phyloP scores from a whole-genome alignment of 2,888 invertebrate genomes.

The Aporophyla lueneburgensis region DNA sequence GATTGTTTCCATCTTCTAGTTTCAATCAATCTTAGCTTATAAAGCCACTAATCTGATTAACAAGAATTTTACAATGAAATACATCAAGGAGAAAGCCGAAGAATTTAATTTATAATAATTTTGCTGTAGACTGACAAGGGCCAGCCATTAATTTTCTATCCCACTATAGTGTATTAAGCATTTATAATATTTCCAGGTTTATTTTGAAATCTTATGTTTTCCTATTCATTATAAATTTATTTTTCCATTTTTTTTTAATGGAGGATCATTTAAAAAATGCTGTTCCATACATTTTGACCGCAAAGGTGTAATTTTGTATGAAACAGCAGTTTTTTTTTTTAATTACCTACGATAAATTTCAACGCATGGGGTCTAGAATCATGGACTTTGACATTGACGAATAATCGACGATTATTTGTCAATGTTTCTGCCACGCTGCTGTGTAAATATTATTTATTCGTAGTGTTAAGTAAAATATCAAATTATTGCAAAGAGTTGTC shows the following conservation, averaged over 20 bases:
- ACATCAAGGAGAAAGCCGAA: conserved; percentile 23
- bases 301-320: too few species aligned
- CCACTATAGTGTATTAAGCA: background rate
- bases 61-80: conserved; percentile 31
- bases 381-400: too few species aligned
- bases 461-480: background rate
- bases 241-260: too few species aligned
- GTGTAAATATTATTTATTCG: background rate
- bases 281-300: too few species aligned
- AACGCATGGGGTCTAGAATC: too few species aligned
- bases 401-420: too few species aligned
- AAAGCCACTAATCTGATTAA: conserved; percentile 47
- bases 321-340: too few species aligned
- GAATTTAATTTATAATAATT: conserved; percentile 36
- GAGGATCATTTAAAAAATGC: too few species aligned
- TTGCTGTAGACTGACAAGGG: background rate
- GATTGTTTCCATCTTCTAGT: conserved; percentile 47
- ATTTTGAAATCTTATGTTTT: background rate
- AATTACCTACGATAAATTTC: too few species aligned
- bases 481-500: background rate
- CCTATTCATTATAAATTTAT: background rate
- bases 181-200: background rate
- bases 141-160: background rate
- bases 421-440: too few species aligned
- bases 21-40: conserved; percentile 52